These are phyloP conservation scores for Agapetus fuscipes DNA, from an alignment of 2,888 invertebrate species.

Conservation along the genomic window DNA sequence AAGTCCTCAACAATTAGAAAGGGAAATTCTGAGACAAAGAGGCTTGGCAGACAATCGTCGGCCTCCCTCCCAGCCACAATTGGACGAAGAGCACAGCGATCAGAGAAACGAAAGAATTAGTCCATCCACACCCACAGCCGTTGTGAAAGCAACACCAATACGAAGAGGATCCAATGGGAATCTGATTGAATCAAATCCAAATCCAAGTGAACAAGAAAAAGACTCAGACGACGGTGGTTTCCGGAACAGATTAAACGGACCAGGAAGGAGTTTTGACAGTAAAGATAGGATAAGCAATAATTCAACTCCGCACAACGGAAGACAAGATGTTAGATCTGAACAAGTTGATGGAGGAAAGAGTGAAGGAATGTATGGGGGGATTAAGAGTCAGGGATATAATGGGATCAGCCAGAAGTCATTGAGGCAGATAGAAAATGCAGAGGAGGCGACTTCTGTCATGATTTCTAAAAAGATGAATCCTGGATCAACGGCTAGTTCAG, in stretches of 20 bases:
- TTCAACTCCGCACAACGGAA: constrained; percentile 8
- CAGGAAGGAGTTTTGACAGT: constrained; percentile 40
- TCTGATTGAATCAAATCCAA: constrained; percentile 37
- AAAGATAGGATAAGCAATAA: constrained; percentile 11
- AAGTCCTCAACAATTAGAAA: constrained; percentile 53
- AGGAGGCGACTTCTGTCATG: constrained; percentile 11
- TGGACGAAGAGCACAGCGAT: constrained; percentile 32
- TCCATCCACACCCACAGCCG: constrained; percentile 34
- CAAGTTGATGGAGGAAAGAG: no score
- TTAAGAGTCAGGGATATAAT: constrained; percentile 16
- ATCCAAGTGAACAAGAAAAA: constrained; percentile 33
- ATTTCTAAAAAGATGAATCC: constrained; percentile 26
- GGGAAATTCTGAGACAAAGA: constrained; percentile 48
- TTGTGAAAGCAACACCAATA: constrained; percentile 24
- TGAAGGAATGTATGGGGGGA: constrained; percentile 19
- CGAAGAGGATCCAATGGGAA: constrained; percentile 53
- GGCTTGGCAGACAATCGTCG: constrained; percentile 47
- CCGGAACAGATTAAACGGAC: constrained; percentile 30
- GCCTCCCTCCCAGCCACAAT: constrained; percentile 59
- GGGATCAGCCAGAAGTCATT: constrained; percentile 12
- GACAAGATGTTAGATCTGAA: no score
- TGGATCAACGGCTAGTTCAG: constrained; percentile 55
- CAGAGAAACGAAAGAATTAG: constrained; percentile 31
- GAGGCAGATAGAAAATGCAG: constrained; percentile 15
- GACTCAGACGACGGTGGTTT: constrained; percentile 56